Conservation (phyloP, 2,797 vertebrate species). For the Peromyscus eremicus region DNA sequence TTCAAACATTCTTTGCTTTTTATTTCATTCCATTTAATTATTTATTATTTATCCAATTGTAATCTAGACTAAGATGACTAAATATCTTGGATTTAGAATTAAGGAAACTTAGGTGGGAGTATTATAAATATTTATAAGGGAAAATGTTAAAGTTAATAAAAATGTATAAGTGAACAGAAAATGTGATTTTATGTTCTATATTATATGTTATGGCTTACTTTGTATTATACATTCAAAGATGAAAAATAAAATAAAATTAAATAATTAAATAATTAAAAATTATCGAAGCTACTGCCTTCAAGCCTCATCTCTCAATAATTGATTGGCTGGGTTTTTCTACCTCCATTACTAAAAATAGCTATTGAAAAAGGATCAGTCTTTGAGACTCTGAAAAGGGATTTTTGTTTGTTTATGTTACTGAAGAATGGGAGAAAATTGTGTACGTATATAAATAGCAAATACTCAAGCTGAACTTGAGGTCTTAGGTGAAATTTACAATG, state of each 20-base stretch:
- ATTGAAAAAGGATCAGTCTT: conserved; percentile 59
- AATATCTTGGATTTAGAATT: not conserved
- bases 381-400: conserved; percentile 41
- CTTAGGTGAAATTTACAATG: conserved; percentile 44
- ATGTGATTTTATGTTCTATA: not conserved
- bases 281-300: not conserved
- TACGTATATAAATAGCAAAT: conserved; percentile 60
- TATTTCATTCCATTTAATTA: not conserved
- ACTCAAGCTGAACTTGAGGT: conserved; percentile 62
- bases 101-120: not conserved
- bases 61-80: not conserved
- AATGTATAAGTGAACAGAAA: not conserved
- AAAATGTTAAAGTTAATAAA: not conserved
- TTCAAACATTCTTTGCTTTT: not conserved
- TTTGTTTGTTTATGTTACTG: conserved; percentile 77
- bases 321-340: conserved; percentile 31
- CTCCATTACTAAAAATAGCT: conserved; percentile 49
- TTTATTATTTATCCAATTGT: not conserved
- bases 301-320: not conserved
- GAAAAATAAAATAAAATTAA: not conserved
- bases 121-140: not conserved
- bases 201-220: not conserved
- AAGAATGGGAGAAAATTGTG: conserved; percentile 3
- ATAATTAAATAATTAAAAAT: not conserved
- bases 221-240: not conserved